Base-by-base conservation (phyloP, 1,140 invertebrate genomes). In the Hypsibius dujardini region DNA sequence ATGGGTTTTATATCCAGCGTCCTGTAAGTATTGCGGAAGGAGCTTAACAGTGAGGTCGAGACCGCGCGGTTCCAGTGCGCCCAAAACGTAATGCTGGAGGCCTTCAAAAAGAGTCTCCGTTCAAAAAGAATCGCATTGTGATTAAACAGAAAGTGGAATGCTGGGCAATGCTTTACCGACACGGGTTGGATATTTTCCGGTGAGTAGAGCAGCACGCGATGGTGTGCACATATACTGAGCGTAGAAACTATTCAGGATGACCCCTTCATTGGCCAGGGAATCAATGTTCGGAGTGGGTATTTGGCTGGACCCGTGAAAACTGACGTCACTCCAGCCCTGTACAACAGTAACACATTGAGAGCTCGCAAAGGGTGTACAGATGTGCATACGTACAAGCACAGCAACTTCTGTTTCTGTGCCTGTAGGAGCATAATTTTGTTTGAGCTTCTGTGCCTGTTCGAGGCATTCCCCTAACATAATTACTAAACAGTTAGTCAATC, bases 281-380 rank as follows among this genome's bases (percentile, higher is more conserved):
- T 92, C 90, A 70, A 92, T 88, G 78, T 91, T 91, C 1, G 89
- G 89, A 0, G 89, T 91, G 62, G 85, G 84, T 73, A 90, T 88
- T 79, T 92, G 87, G 73, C 88, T 82, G 1, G 86, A 87, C 1
- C 90, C 90, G 78, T 91, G 90, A 77, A 91, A 92, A 62, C 90
- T 87, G 2, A 92, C 87, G 81, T 93, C 90, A 79, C 90, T 89
- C 84, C 88, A 91, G 12, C 90, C 90, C 89, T 91, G 73, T 71
- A 72, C 70, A 72, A 47, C 28, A 28, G 28, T 28, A 28, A 28
- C 28, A 28, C 28, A 28, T 28, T 28, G 28, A 28, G 28, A 28
- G 28, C 28, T 28, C 28, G 28, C 28, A 28, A 28, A 28, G 28
- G 28, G 28, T 28, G 28, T 28, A 28, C 28, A 28, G 28, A 28